phyloP scores from a whole-genome alignment of 2,113 vertebrate species.

The Lonchura striata region DNA sequence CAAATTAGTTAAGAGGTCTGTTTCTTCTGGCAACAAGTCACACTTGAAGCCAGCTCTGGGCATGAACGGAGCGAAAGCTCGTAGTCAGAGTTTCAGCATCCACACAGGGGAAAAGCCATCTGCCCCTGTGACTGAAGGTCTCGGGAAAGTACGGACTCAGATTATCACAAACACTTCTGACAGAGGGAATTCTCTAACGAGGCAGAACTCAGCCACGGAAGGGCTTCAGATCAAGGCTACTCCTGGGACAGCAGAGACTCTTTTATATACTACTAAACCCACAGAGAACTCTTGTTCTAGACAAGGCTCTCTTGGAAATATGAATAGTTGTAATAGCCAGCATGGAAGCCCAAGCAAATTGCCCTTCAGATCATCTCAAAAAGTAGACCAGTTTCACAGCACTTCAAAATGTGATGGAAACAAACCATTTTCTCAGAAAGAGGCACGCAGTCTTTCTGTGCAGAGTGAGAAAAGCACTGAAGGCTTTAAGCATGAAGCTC shows the following conservation, averaged over 20 bases:
- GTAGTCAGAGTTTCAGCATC: slow-evolving; percentile 90
- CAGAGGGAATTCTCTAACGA: slow-evolving; percentile 84
- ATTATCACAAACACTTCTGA: slow-evolving; percentile 92
- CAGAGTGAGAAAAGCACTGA: slow-evolving; percentile 57
- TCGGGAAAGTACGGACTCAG: slow-evolving; percentile 83
- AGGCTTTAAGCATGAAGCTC: slow-evolving; percentile 23
- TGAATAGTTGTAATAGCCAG: slow-evolving; percentile 65
- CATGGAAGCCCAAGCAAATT: slow-evolving; percentile 77
- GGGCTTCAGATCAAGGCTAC: slow-evolving; percentile 70
- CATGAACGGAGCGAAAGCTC: slow-evolving; percentile 92
- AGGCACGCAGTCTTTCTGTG: slow-evolving; percentile 15
- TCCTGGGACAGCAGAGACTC: slow-evolving; percentile 56
- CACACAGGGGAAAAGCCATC: slow-evolving; percentile 81
- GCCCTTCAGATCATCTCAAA: slow-evolving; percentile 64
- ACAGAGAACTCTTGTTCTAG: slow-evolving; percentile 53
- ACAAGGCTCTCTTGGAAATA: slow-evolving; percentile 73
- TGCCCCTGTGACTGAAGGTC: slow-evolving; percentile 69
- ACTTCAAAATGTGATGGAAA: slow-evolving; percentile 44
- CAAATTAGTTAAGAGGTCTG: slow-evolving; percentile 79
- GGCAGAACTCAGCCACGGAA: slow-evolving; percentile 80
- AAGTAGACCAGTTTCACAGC: slow-evolving; percentile 51
- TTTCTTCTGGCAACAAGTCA: slow-evolving; percentile 82
- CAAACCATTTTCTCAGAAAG: slow-evolving; percentile 65
- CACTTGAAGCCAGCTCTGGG: slow-evolving; percentile 89
- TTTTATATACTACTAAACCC: neutral